Evolutionary conservation across 2,888 invertebrate species (phyloP).

Genomic region (Cheilosia vulpina): DNA sequence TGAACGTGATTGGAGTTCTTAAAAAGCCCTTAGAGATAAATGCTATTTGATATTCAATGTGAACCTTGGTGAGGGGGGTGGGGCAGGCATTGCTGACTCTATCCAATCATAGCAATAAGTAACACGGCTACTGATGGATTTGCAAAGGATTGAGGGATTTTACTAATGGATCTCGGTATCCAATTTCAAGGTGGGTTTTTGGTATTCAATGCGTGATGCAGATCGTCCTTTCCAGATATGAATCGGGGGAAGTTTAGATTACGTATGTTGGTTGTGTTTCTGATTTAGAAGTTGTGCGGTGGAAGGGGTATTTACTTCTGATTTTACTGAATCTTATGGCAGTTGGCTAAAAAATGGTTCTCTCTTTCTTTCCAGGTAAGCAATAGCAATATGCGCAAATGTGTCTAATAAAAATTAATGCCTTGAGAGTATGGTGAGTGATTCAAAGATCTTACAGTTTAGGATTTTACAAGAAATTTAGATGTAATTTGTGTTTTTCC

Average conservation of each 20-base stretch:
- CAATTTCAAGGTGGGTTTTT: slow-evolving; percentile 22
- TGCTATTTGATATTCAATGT: slow-evolving; percentile 64
- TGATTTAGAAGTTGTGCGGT: slow-evolving; percentile 6
- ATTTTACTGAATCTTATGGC: not conserved
- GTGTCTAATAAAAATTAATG: no score
- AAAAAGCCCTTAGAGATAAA: slow-evolving; percentile 63
- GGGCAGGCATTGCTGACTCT: slow-evolving; percentile 12
- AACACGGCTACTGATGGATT: slow-evolving; percentile 26
- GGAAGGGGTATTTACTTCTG: not conserved
- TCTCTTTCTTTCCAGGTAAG: not conserved
- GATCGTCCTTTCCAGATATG: slow-evolving; percentile 4
- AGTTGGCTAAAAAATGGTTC: slow-evolving; percentile 18
- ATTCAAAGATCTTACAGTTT: no score
- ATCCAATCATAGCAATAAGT: slow-evolving; percentile 55
- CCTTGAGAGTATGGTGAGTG: no score
- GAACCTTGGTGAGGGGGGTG: not conserved
- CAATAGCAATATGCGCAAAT: no score
- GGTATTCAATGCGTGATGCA: not conserved
- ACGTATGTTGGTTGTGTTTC: not conserved
- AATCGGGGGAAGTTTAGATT: slow-evolving; percentile 29
- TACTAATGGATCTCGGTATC: slow-evolving; percentile 35
- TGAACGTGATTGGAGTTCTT: slow-evolving; percentile 69
- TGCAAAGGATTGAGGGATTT: slow-evolving; percentile 17
- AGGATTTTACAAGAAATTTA: no score
- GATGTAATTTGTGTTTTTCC: no score